Conservation (phyloP, 2,797 vertebrate genomes). For the Echiichthys vipera region DNA sequence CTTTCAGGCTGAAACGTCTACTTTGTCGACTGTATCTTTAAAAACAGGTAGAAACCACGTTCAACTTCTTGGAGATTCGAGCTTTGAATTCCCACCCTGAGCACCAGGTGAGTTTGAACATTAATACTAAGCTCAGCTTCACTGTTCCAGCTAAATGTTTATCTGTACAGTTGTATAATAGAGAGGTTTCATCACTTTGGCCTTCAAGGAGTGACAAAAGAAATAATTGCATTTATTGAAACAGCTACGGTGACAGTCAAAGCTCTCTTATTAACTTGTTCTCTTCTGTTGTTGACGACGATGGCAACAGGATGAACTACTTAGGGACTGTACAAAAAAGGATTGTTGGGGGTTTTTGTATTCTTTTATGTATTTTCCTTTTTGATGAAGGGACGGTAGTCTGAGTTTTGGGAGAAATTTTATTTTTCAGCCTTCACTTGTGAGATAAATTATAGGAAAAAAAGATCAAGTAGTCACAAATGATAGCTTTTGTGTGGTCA, state of each 20-base stretch:
- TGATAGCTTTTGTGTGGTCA: background rate
- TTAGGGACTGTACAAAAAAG: background rate
- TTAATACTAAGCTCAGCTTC: background rate
- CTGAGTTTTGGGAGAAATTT: too few relatives aligned
- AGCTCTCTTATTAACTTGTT: background rate
- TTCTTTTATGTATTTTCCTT: background rate
- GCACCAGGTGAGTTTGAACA: constrained; percentile 82
- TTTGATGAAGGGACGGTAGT: background rate
- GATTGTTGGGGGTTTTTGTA: background rate
- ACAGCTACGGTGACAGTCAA: background rate
- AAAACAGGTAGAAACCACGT: constrained; percentile 87
- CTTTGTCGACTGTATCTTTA: constrained; percentile 21
- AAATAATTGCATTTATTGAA: constrained; percentile 15
- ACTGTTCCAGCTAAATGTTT: constrained; percentile 5
- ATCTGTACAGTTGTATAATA: constrained; percentile 9
- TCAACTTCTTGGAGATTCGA: constrained; percentile 91
- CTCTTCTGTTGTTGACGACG: background rate
- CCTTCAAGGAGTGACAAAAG: constrained; percentile 40
- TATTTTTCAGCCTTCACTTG: background rate
- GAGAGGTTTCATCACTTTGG: constrained; percentile 30
- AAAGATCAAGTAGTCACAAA: background rate
- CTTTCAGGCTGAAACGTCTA: background rate
- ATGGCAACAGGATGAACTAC: background rate
- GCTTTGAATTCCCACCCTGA: constrained; percentile 87
- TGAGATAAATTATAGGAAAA: background rate